Evolutionary conservation across 2,797 vertebrate species (phyloP).

Genomic region (Smutsia temminckii): DNA sequence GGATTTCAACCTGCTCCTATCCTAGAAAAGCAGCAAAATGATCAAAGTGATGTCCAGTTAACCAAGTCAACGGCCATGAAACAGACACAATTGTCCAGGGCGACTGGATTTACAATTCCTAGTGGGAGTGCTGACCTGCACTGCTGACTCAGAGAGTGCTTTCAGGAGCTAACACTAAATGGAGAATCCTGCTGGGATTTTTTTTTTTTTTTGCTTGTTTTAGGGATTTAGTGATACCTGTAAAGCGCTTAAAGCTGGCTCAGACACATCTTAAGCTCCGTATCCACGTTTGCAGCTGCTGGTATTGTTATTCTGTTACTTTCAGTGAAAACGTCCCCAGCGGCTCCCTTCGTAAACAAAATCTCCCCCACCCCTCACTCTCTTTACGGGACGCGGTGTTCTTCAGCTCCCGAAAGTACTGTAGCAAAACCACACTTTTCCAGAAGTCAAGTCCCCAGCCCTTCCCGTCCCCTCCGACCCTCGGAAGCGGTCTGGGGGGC

Average conservation of each 20-base stretch:
- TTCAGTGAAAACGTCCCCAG: neutral
- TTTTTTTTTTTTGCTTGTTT: neutral
- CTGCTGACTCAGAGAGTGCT: neutral
- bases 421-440: neutral
- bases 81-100: neutral
- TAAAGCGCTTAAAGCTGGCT: neutral
- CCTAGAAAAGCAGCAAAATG: conserved; percentile 21
- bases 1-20: neutral
- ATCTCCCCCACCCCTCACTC: neutral
- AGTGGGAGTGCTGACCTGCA: neutral
- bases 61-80: neutral
- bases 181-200: neutral
- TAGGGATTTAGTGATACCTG: neutral
- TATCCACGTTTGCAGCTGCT: neutral
- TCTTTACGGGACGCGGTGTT: neutral
- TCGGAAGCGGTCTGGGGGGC: neutral
- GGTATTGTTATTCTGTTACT: neutral
- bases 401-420: neutral
- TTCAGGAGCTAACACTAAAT: neutral
- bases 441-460: neutral
- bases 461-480: neutral
- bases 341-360: neutral
- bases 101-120: neutral
- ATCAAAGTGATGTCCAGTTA: neutral
- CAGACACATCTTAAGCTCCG: neutral